Conservation (phyloP, 2,113 vertebrate genomes). For the Nothoprocta perdicaria region DNA sequence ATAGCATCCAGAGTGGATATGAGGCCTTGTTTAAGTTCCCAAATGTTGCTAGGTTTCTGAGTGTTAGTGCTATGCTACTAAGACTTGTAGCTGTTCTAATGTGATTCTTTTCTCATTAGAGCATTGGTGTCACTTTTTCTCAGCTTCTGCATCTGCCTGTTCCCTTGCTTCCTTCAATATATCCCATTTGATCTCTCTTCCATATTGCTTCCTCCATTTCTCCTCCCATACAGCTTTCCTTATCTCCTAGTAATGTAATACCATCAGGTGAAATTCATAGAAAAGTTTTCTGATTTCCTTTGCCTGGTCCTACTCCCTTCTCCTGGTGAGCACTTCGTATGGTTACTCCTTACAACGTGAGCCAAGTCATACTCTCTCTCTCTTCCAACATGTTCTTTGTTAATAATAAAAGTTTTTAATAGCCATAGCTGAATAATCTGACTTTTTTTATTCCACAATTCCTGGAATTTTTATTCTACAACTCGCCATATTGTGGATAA, state of each 20-base stretch:
- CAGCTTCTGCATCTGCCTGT: slow-evolving; percentile 6
- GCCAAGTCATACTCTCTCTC: background rate
- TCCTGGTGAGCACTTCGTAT: background rate
- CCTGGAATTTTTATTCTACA: background rate
- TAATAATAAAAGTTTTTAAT: background rate
- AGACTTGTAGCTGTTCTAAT: slow-evolving; percentile 17
- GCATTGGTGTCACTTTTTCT: slow-evolving; percentile 31
- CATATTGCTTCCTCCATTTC: background rate
- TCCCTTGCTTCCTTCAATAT: slow-evolving; percentile 23
- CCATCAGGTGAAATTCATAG: slow-evolving; percentile 3
- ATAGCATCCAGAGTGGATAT: slow-evolving; percentile 39
- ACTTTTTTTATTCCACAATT: background rate
- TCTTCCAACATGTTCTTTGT: background rate
- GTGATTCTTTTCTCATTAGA: slow-evolving; percentile 42
- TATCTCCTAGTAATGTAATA: background rate
- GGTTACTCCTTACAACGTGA: background rate
- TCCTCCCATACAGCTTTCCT: background rate
- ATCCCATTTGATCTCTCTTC: slow-evolving; percentile 19
- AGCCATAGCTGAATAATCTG: background rate
- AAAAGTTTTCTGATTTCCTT: background rate
- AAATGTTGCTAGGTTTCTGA: slow-evolving; percentile 58
- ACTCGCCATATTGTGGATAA: background rate
- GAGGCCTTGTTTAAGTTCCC: slow-evolving; percentile 61
- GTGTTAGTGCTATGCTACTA: slow-evolving; percentile 11
- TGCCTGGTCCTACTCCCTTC: background rate